phyloP scores from a whole-genome alignment of 1,140 invertebrate species.

The Drosophila subpulchrella region DNA sequence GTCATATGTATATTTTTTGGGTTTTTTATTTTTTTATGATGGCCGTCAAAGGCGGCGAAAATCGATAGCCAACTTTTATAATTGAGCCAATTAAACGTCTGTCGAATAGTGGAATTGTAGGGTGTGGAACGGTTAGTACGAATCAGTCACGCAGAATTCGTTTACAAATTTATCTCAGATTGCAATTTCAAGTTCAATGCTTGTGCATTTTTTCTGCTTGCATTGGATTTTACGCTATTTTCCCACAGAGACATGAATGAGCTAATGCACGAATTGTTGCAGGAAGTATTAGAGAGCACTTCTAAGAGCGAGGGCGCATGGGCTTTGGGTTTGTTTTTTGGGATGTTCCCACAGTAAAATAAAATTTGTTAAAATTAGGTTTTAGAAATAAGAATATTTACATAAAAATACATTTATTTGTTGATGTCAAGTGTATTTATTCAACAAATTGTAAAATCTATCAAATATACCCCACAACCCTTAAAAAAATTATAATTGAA shows the following conservation, averaged over 20 bases:
- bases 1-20: neutral
- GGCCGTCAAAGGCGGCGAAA: constrained; percentile 51
- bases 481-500: no score
- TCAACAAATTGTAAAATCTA: no score
- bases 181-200: constrained; percentile 70
- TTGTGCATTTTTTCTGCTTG: constrained; percentile 23
- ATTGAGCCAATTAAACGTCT: constrained; percentile 39
- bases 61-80: constrained; percentile 57
- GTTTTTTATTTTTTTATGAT: constrained; percentile 26
- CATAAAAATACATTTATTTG: no score
- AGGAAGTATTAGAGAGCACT: constrained; percentile 15
- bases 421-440: no score
- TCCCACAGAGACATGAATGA: constrained; percentile 26
- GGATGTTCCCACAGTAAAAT: neutral
- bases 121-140: constrained; percentile 11
- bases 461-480: no score
- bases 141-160: neutral
- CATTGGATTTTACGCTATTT: constrained; percentile 29
- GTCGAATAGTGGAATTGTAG: constrained; percentile 2
- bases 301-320: constrained; percentile 31
- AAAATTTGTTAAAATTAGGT: no score
- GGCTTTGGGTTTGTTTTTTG: constrained; percentile 15
- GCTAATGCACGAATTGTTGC: constrained; percentile 40
- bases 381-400: no score
- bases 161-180: constrained; percentile 14